phyloP scores from a whole-genome alignment of 2,888 invertebrate genomes.

The Cheilosia vernalis region DNA sequence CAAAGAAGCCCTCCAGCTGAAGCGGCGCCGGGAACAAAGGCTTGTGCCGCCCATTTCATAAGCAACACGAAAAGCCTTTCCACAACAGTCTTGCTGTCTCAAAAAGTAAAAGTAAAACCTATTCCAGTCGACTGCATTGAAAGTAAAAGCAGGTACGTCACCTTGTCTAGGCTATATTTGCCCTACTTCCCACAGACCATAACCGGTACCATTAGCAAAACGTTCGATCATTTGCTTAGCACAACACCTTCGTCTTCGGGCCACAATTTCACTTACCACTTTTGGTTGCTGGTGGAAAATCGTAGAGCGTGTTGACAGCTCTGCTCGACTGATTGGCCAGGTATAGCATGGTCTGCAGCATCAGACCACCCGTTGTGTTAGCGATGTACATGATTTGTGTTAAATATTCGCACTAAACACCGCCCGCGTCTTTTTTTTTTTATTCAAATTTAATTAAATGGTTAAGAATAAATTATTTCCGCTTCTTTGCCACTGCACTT shows the following conservation, averaged over 20 bases:
- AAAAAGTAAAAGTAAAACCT: constrained; percentile 3
- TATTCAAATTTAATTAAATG: constrained; percentile 11
- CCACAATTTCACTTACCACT: constrained; percentile 79
- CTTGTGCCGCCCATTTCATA: not conserved
- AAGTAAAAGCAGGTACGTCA: not conserved
- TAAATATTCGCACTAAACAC: constrained; percentile 11
- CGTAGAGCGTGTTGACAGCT: constrained; percentile 80
- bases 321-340: constrained; percentile 82
- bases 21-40: not conserved
- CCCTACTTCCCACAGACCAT: not conserved
- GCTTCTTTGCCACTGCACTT: constrained; percentile 51
- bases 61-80: not conserved
- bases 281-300: constrained; percentile 81
- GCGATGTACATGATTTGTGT: constrained; percentile 79
- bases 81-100: not conserved
- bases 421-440: constrained; percentile 13
- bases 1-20: not conserved
- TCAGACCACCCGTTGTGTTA: constrained; percentile 82
- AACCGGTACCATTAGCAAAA: not conserved
- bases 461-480: constrained; percentile 28
- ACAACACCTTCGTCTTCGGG: not conserved
- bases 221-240: too few relatives aligned
- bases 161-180: not conserved
- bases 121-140: not conserved
- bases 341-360: constrained; percentile 83